Base-by-base conservation (phyloP, 2,113 vertebrate species). In the Phrynosoma platyrhinos region DNA sequence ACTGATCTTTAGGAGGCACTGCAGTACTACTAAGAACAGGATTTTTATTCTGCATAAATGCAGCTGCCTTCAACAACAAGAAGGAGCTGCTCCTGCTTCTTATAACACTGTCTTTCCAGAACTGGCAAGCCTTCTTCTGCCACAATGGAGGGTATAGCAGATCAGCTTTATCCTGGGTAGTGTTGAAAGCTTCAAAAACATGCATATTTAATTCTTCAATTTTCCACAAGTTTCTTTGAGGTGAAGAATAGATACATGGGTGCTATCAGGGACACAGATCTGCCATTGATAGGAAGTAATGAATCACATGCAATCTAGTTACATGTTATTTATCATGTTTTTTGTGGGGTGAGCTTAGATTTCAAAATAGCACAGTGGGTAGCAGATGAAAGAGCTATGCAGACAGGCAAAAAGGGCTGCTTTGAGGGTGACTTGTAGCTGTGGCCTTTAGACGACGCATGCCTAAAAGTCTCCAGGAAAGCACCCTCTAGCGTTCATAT, bases 211-310 rank as follows among this genome's bases (percentile, higher is more conserved):
- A 90, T 84, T 66, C 7, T 77, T 83, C 68, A 16, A n/a, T 82
- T 80, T 32, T 36, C 10, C 21, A 76, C 83, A 84, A 87, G 88
- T 76, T 78, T 1, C 21, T 40, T 88, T 91, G 91, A 68, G 21
- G 4, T 80, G 55, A 42, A 27, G 68, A 66, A 13, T 0, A 8
- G 68, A 79, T 75, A 69, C 76, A 66, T 27, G 20, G 27, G 30
- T 32, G 12, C 23, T 36, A 0, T 47, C n/a, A 85, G 8, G 66
- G 16, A 23, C 30, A 68, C 40, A 18, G 40, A 25, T 27, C 40
- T 72, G 68, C 52, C 9, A 32, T 16, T 53, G 42, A 13, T 30
- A 14, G 58, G 13, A 62, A 16, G 58, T 62, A 16, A 62, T 62
- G 58, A 62, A 62, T 62, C 58, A 62, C 58, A 16, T 14, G 58